Evolutionary conservation across 2,113 vertebrate species (phyloP).

Genomic region (Daboia siamensis): DNA sequence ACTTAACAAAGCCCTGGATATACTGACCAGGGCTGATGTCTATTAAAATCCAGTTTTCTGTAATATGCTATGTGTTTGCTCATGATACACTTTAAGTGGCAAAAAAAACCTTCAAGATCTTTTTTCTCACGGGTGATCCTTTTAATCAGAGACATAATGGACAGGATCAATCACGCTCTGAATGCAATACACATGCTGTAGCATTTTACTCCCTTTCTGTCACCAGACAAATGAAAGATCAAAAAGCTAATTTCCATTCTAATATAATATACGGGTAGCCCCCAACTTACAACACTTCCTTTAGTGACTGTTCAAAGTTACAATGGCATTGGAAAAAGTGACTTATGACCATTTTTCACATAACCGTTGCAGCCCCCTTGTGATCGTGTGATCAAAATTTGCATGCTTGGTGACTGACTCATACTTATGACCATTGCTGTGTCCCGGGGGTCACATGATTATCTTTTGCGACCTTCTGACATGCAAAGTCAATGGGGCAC

Average conservation of each 20-base stretch:
- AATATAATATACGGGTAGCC: not conserved
- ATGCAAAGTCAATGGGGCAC: too few relatives aligned
- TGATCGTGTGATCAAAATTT: not conserved
- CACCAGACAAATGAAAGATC: not conserved
- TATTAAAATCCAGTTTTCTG: not conserved
- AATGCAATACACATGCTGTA: not conserved
- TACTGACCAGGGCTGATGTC: not conserved
- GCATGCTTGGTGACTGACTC: not conserved
- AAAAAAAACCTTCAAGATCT: not conserved
- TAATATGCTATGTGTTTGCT: not conserved
- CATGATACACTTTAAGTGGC: not conserved
- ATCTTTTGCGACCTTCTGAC: too few relatives aligned
- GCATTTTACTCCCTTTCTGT: not conserved
- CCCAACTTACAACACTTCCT: not conserved
- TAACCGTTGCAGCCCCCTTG: not conserved
- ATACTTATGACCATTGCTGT: not conserved
- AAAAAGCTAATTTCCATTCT: not conserved
- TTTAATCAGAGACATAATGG: not conserved
- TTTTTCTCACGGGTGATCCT: not conserved
- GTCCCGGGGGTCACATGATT: not conserved
- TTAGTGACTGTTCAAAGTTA: not conserved
- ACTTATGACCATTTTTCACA: not conserved
- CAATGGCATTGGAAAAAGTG: not conserved
- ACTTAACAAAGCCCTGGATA: not conserved
- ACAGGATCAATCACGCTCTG: not conserved